A percentile compares a stretch with the other conserved stretches of the same genome.
Evolutionary conservation across 2,888 invertebrate genomes (phyloP).

Genomic region (Caenorhabditis drosophilae): DNA sequence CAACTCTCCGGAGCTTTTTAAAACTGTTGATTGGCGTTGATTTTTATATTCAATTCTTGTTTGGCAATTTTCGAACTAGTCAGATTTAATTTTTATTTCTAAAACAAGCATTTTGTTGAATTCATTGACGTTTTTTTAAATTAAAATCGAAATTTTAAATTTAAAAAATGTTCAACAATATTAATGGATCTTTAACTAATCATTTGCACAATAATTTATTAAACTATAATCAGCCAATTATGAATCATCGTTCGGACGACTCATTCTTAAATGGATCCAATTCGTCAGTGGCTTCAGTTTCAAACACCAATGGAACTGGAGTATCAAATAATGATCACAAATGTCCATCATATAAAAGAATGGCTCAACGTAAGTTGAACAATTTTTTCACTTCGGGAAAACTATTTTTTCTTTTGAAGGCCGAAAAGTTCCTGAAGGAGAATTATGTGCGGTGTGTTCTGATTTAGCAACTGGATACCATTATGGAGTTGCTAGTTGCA

Average conservation of each 20-base stretch:
- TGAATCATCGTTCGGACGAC: slow-evolving; percentile 22
- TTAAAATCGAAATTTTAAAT: too few species aligned
- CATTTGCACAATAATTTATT: slow-evolving; percentile 37
- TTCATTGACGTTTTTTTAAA: too few species aligned
- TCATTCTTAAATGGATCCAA: slow-evolving; percentile 30
- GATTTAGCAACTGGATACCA: slow-evolving; percentile 67
- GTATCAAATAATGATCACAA: slow-evolving; percentile 38
- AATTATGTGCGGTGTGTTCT: slow-evolving; percentile 67
- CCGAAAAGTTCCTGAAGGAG: slow-evolving; percentile 61
- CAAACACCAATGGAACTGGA: slow-evolving; percentile 26
- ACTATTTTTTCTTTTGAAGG: slow-evolving; percentile 31
- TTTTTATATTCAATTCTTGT: too few species aligned
- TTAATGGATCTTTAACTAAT: slow-evolving; percentile 48
- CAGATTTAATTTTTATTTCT: too few species aligned
- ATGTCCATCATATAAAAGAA: slow-evolving; percentile 53
- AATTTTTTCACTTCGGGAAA: slow-evolving; percentile 1
- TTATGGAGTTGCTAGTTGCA: slow-evolving; percentile 66
- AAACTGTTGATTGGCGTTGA: too few species aligned
- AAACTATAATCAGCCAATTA: slow-evolving; percentile 21
- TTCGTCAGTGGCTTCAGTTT: slow-evolving; percentile 25
- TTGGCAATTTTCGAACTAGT: too few species aligned
- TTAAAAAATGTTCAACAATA: slow-evolving; percentile 46
- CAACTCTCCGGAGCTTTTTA: too few species aligned
- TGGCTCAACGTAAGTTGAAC: slow-evolving; percentile 53
- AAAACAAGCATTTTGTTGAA: too few species aligned